These are phyloP conservation scores for Clupea harengus DNA, from an alignment of 2,113 vertebrate genomes.

Conservation along the genomic window DNA sequence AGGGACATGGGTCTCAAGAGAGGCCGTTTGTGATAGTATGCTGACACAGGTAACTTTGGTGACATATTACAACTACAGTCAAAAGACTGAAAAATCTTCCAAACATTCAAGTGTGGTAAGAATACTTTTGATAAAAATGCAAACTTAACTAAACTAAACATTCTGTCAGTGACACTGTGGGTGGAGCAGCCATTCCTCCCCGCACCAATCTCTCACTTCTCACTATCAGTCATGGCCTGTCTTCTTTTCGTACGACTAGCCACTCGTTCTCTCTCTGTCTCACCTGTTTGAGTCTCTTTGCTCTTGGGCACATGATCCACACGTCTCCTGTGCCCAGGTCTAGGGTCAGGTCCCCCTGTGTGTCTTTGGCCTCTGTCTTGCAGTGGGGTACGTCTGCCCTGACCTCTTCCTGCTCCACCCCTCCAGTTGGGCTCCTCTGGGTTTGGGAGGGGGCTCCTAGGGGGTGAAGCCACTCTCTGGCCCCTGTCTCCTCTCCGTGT, in stretches of 20 bases:
- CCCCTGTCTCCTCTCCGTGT: constrained; percentile 55
- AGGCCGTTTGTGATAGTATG: no score
- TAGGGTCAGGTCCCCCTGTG: constrained; percentile 67
- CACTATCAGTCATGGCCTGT: not conserved
- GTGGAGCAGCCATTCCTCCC: not conserved
- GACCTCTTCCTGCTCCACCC: constrained; percentile 49
- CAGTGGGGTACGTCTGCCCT: constrained; percentile 62
- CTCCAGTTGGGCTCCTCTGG: constrained; percentile 49
- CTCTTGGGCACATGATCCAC: constrained; percentile 79
- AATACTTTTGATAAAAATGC: no score
- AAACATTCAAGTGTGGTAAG: no score
- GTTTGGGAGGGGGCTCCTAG: constrained; percentile 36
- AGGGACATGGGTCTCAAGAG: not conserved
- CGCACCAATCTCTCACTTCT: not conserved
- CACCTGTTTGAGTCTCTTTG: constrained; percentile 96
- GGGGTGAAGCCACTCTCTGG: constrained; percentile 1
- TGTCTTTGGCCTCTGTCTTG: constrained; percentile 71
- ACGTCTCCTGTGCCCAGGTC: constrained; percentile 74
- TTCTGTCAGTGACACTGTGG: no score
- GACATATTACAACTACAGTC: no score
- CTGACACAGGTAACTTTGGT: no score
- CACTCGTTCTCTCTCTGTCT: constrained; percentile 12
- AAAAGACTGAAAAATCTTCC: no score
- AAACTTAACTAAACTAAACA: no score
- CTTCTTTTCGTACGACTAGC: not conserved